A percentile compares a stretch with the other conserved stretches of the same genome.
Conservation (phyloP, 2,797 vertebrate species). For the Peromyscus aztecus region DNA sequence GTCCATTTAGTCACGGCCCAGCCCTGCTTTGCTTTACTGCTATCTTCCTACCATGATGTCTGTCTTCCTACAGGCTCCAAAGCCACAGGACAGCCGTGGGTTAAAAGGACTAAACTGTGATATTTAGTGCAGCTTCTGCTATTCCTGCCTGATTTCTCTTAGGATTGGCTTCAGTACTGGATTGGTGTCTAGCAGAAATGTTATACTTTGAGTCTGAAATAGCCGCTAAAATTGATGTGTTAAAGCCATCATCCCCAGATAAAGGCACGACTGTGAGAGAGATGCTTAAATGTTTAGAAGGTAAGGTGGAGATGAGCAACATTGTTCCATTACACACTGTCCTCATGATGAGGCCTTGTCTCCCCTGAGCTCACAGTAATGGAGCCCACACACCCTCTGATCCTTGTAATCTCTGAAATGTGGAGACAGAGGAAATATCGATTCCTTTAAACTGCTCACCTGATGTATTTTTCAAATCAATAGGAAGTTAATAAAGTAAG, state of each 20-base stretch:
- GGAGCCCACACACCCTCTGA: neutral
- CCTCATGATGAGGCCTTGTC: no score
- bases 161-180: neutral
- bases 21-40: no score
- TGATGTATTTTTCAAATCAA: neutral
- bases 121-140: neutral
- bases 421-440: neutral
- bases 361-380: neutral
- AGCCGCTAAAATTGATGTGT: no score
- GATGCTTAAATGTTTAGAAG: neutral
- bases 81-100: no score
- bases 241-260: neutral
- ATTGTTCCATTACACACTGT: neutral
- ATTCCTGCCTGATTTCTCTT: neutral
- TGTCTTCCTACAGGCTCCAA: no score
- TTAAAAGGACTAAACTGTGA: neutral
- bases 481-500: neutral
- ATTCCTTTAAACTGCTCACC: neutral
- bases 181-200: neutral
- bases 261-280: rapidly evolving
- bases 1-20: no score
- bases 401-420: neutral
- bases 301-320: neutral
- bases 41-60: neutral
- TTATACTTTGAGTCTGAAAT: neutral